Conservation (phyloP, 2,113 vertebrate genomes). For the Laterallus jamaicensis region DNA sequence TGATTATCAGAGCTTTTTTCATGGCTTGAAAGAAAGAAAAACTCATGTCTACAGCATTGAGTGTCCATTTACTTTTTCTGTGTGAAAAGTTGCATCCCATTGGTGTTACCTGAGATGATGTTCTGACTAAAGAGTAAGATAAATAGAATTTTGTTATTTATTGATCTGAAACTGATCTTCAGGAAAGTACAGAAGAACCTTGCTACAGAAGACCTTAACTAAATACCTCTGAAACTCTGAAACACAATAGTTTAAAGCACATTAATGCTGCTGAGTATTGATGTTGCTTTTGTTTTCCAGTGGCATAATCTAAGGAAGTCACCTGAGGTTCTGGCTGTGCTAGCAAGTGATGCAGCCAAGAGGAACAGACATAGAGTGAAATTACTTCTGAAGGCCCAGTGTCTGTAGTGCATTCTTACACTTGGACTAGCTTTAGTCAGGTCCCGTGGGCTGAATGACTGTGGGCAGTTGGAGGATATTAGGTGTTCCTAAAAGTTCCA, state of each 20-base stretch:
- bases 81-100: not conserved
- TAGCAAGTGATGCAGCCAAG: not conserved
- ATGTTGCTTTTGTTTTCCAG: not conserved
- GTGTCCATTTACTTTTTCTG: not conserved
- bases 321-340: not conserved
- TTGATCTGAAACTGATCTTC: not conserved
- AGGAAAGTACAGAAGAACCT: not conserved
- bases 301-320: not conserved
- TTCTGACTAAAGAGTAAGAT: not conserved
- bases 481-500: not conserved
- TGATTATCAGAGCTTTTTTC: not conserved
- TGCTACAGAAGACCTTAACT: not conserved
- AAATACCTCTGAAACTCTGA: not conserved
- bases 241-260: not conserved
- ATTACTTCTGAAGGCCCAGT: not conserved
- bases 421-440: not conserved
- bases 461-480: not conserved
- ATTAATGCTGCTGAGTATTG: not conserved
- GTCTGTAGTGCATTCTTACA: rapidly evolving
- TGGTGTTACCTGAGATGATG: not conserved
- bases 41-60: rapidly evolving
- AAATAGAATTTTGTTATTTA: not conserved
- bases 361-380: not conserved
- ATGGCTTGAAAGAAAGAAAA: not conserved
- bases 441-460: not conserved